Evolutionary conservation across 2,797 vertebrate species (phyloP), one percentile per base, ranked within the genome.

Genomic region (Sebastiscus albofasciatus): DNA sequence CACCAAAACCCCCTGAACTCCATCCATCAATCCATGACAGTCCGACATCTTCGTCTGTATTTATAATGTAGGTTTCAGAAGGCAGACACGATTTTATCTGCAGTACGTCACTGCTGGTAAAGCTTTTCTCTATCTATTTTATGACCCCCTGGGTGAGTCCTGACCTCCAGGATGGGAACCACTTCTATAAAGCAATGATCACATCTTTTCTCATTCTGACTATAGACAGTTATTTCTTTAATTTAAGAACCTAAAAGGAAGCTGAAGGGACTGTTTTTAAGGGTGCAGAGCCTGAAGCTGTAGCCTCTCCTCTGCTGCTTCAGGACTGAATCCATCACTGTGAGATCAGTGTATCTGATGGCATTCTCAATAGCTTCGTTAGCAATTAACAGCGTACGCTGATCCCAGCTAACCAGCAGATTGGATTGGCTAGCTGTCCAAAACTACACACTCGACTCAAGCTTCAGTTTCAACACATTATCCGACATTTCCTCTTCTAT

Each of bases 311-410:
- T 72, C 67, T 14, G 59, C 67, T 59, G 70, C 58, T 29, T 16
- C 16, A 13, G 59, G 67, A 79, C 76, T 65, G 31, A 64, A 89
- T 90, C 83, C 77, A 75, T 87, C 84, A 79, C 42, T 4, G 24
- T 18, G 16, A 18, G 22, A 70, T 78, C 82, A 27, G 20, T 7
- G 64, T 33, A 75, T 89, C 80, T 71, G 83, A 81, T 52, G 71
- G n/a, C 14, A 9, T 61, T 29, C 83, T 72, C 78, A n/a, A 65
- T 55, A 59, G 64, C 75, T 77, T 74, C 6, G 66, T 75, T 77
- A 79, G 74, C 75, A 84, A 75, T 85, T 82, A 81, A 20, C 27
- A 2, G 20, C 1, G 33, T 26, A 7, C 12, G 71, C 72, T 82
- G 56, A 84, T 55, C 72, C 60, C 18, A 33, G 69, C 81, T 66